A percentile compares a stretch with the other conserved stretches of the same genome.
Conservation (phyloP, 2,797 vertebrate genomes). For the Oceanodroma leucorhoa region DNA sequence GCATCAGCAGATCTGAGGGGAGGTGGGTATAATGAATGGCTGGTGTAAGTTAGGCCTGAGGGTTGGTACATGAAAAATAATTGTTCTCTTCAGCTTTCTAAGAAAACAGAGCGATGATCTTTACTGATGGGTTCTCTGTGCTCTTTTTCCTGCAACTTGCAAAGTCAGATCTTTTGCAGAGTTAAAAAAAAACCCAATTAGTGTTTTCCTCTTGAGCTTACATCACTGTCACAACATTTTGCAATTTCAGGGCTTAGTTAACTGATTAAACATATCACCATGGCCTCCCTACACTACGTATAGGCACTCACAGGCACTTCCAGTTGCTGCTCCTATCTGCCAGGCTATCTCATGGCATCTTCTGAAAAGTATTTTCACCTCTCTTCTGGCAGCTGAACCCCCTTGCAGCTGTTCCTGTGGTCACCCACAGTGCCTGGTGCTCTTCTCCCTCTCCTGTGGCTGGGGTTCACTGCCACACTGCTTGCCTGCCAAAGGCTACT, state of each 20-base stretch:
- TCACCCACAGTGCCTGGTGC: not conserved
- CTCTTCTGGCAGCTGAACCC: not conserved
- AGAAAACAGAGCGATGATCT: not conserved
- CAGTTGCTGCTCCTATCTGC: not conserved
- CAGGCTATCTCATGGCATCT: not conserved
- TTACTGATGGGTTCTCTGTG: not conserved
- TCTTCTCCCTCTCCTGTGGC: not conserved
- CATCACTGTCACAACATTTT: not conserved
- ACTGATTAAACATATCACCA: not conserved
- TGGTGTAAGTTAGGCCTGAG: not conserved
- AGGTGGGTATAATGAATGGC: constrained; percentile 78
- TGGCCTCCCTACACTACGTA: not conserved
- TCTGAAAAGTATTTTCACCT: not conserved
- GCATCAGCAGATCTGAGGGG: constrained; percentile 96
- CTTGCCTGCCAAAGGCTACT: not conserved
- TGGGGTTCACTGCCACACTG: not conserved
- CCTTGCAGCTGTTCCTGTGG: not conserved
- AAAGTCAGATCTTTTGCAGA: not conserved
- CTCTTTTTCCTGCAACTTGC: not conserved
- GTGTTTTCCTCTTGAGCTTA: not conserved
- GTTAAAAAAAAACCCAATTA: not conserved
- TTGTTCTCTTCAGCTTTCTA: not conserved
- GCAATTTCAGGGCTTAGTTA: not conserved
- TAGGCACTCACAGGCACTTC: not conserved
- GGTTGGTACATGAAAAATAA: not conserved